phyloP scores from a whole-genome alignment of 2,888 invertebrate genomes.

The Chrysodeixis includens region DNA sequence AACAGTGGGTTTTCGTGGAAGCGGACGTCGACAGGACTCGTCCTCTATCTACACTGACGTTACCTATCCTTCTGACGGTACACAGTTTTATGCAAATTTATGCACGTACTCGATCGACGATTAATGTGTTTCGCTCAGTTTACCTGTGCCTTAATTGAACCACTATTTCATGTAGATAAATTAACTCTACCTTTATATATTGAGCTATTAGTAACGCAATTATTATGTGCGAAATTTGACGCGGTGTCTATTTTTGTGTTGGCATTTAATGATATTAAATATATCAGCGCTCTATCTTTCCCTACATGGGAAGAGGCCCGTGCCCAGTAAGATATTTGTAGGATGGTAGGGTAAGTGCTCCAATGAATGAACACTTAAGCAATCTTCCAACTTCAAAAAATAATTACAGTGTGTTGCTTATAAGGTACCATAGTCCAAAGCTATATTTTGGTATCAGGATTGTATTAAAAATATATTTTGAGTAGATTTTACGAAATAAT shows the following conservation, averaged over 20 bases:
- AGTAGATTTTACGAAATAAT: too few relatives aligned
- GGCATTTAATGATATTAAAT: too few relatives aligned
- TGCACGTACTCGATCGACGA: conserved; percentile 53
- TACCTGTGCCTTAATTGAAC: conserved; percentile 51
- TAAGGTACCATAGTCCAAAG: too few relatives aligned
- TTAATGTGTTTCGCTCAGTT: conserved; percentile 49
- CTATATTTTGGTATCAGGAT: too few relatives aligned
- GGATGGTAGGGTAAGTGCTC: too few relatives aligned
- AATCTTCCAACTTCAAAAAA: too few relatives aligned
- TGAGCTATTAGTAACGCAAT: conserved; percentile 38
- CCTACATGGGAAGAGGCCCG: too few relatives aligned
- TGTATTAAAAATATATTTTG: too few relatives aligned
- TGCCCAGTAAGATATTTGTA: too few relatives aligned
- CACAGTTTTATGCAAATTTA: conserved; percentile 67
- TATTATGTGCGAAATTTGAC: conserved; percentile 18
- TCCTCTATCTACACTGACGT: conserved; percentile 20
- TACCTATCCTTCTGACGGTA: conserved; percentile 29
- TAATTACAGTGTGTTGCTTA: too few relatives aligned
- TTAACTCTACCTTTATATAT: conserved; percentile 24
- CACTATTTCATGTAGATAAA: conserved; percentile 35
- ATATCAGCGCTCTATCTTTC: too few relatives aligned
- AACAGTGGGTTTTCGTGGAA: conserved; percentile 73
- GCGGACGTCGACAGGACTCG: conserved; percentile 46
- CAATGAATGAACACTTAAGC: too few relatives aligned
- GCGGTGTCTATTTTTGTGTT: neutral